Percentiles rank a stretch among this genome's conserved stretches.
Conservation (phyloP, 1,140 invertebrate genomes). For the Rhagoletis pomonella region DNA sequence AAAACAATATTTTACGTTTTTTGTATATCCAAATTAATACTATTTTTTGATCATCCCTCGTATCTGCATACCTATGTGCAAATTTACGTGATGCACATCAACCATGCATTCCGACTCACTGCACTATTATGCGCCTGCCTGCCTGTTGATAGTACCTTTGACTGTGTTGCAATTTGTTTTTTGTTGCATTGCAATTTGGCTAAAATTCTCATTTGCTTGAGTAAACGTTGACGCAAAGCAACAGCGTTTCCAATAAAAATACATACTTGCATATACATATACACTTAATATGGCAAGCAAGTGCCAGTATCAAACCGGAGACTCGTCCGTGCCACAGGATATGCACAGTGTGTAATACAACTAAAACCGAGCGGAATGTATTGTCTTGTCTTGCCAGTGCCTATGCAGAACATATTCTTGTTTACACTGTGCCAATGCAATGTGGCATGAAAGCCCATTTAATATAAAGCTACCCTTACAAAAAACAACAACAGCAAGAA, state of each 20-base stretch:
- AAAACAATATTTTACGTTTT: no score
- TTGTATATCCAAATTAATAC: no score
- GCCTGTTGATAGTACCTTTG: neutral
- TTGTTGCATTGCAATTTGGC: conserved; percentile 35
- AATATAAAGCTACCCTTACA: neutral
- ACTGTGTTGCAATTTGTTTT: neutral
- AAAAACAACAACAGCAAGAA: neutral
- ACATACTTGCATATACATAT: neutral
- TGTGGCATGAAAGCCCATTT: conserved; percentile 20
- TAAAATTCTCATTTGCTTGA: conserved; percentile 48
- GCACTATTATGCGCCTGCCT: neutral
- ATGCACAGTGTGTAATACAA: neutral
- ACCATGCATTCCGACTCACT: no score
- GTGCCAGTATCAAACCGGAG: neutral
- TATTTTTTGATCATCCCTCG: no score
- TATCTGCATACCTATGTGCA: neutral
- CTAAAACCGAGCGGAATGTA: neutral
- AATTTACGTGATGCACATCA: no score
- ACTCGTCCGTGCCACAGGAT: conserved; percentile 22
- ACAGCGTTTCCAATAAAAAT: neutral
- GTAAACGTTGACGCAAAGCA: conserved; percentile 4
- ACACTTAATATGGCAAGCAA: no score
- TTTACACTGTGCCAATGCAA: neutral
- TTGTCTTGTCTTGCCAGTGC: neutral
- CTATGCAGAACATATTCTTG: neutral